Evolutionary conservation across 2,797 vertebrate species (phyloP), one percentile per base, ranked within the genome.

Genomic region (Crypturellus tataupa): DNA sequence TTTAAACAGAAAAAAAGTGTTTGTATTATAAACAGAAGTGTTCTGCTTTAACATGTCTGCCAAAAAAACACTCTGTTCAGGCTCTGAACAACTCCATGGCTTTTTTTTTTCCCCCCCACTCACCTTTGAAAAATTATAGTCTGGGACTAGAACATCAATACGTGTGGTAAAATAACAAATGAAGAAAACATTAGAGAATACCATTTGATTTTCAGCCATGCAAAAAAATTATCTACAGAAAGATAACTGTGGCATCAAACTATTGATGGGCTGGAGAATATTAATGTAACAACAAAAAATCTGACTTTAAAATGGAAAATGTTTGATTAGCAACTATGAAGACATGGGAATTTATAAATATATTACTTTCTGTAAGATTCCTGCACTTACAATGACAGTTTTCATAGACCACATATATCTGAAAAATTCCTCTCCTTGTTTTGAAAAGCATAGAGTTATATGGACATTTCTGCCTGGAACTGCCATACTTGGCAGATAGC

Each of bases 361-460:
- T 2, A 67, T 63, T 5, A 4, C 6, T 88, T 86, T 47, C 29
- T 15, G 56, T 21, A 21, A 21, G 76, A 51, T 78, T 79, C 46
- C 70, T 55, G 44, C 10, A 23, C 9, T 63, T 77, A 47, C 8
- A 59, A 17, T 31, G 71, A 25, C 10, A 59, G 15, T 49, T 78
- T 40, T 56, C 62, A 63, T 9, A 53, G 33, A 53, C 15, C 37
- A 58, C 24, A 29, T 6, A 21, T 33, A 78, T 11, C 33, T 62
- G 64, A 92, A 68, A 42, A 15, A 12, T 89, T 83, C 46, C 40
- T 89, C 25, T 59, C 8, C 20, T 78, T 55, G 27, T 49, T 33
- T 33, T 4, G 3, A 44, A 56, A 80, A 60, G 24, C 0, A 0
- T 0, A 68, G 37, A 7, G 2, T 3, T 29, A 15, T 6, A 37